phyloP scores from a whole-genome alignment of 2,888 invertebrate species.

The Lepidocyrtinus sp. region DNA sequence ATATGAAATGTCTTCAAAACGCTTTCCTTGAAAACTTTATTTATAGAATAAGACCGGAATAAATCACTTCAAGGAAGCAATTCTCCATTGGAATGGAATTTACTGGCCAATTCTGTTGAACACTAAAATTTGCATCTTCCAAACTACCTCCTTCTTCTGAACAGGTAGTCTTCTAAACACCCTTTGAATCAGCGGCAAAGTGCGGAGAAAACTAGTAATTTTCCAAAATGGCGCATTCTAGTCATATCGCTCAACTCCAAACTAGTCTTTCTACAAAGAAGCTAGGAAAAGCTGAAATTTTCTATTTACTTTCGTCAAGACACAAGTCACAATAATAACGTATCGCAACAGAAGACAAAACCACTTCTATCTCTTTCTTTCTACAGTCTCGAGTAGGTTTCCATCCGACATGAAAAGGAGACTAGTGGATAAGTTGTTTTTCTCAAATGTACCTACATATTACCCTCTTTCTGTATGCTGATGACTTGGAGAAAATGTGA shows the following conservation, averaged over 20 bases:
- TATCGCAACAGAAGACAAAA: not conserved
- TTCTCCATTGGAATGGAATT: too few relatives aligned
- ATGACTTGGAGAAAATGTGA: constrained; percentile 38
- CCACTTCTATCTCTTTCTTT: constrained; percentile 4
- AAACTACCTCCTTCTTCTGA: too few relatives aligned
- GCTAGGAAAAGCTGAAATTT: not conserved
- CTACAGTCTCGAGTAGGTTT: constrained; percentile 10
- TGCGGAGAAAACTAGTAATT: too few relatives aligned
- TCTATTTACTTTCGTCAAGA: not conserved
- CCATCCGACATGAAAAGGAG: constrained; percentile 3
- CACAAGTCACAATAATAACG: constrained; percentile 4
- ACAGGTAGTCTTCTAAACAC: too few relatives aligned
- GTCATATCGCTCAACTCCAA: not conserved
- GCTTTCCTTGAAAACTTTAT: constrained; percentile 41
- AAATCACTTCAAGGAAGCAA: too few relatives aligned
- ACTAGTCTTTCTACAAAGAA: not conserved
- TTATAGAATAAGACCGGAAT: not conserved
- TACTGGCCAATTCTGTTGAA: too few relatives aligned
- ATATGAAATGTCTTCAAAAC: constrained; percentile 13
- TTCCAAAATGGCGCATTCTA: too few relatives aligned
- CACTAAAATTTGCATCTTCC: too few relatives aligned
- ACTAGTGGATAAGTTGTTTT: too few relatives aligned
- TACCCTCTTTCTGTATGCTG: constrained; percentile 11
- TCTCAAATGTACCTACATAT: not conserved
- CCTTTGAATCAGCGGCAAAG: too few relatives aligned